phyloP scores from a whole-genome alignment of 2,113 vertebrate species.

The Chaetura pelagica region DNA sequence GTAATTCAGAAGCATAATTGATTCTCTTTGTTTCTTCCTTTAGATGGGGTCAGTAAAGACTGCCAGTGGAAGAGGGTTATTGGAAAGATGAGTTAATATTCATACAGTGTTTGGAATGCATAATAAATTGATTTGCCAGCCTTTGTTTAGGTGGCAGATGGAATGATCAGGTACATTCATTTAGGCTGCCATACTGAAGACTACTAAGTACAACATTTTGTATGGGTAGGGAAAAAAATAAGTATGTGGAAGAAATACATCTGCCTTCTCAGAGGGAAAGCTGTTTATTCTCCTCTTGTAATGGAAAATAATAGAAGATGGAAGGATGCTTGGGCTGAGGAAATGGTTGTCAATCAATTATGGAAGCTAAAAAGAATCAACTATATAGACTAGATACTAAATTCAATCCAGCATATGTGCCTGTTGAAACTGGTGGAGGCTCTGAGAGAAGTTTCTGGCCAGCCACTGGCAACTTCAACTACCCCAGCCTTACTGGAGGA shows the following conservation, averaged over 20 bases:
- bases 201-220: not conserved
- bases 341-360: not conserved
- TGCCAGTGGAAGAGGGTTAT: not conserved
- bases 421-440: not conserved
- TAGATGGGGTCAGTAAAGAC: not conserved
- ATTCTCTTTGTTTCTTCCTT: not conserved
- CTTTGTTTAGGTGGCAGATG: not conserved
- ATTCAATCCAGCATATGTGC: not conserved
- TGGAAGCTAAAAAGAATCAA: not conserved
- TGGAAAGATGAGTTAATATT: constrained; percentile 7
- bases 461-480: not conserved
- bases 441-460: not conserved
- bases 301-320: not conserved
- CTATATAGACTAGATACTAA: not conserved
- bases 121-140: not conserved
- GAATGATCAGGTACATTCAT: not conserved
- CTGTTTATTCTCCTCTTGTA: not conserved
- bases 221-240: not conserved
- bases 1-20: not conserved
- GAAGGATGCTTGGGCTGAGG: not conserved
- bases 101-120: not conserved
- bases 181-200: not conserved
- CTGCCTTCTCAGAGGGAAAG: not conserved
- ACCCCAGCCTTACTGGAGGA: not conserved
- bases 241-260: not conserved